These are phyloP conservation scores for Cryptotermes secundus DNA, from an alignment of 1,140 invertebrate genomes.

Conservation along the genomic window DNA sequence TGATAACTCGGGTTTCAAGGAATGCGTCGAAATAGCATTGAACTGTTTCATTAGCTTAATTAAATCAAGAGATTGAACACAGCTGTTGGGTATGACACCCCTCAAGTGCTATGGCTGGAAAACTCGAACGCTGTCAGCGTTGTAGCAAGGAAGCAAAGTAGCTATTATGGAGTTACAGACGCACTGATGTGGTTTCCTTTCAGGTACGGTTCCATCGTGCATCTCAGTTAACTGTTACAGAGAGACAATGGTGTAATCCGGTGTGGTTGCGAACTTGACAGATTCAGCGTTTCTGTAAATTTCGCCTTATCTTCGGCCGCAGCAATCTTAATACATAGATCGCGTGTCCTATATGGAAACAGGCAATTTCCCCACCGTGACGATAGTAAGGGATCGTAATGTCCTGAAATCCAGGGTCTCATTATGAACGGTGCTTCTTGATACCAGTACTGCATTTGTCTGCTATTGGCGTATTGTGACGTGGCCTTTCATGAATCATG, in stretches of 20 bases:
- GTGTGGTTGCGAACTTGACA: background rate
- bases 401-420: no score
- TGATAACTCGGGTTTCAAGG: background rate
- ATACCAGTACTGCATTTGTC: no score
- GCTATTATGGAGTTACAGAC: background rate
- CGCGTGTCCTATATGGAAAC: no score
- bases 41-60: slow-evolving; percentile 4
- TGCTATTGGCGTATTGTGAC: no score
- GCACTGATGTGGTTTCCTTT: background rate
- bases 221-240: background rate
- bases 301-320: no score
- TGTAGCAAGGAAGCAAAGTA: no score
- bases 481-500: no score
- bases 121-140: background rate
- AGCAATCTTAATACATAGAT: no score
- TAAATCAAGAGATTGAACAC: background rate
- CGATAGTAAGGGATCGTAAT: no score
- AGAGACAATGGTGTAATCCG: background rate
- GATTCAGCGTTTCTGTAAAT: no score
- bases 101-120: background rate
- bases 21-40: background rate
- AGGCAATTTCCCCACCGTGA: no score
- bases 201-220: background rate
- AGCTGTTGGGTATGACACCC: background rate
- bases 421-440: no score